A percentile compares a stretch with the other conserved stretches of the same genome.
Conservation (phyloP, 1,140 invertebrate species). For the Dendroctonus valens region DNA sequence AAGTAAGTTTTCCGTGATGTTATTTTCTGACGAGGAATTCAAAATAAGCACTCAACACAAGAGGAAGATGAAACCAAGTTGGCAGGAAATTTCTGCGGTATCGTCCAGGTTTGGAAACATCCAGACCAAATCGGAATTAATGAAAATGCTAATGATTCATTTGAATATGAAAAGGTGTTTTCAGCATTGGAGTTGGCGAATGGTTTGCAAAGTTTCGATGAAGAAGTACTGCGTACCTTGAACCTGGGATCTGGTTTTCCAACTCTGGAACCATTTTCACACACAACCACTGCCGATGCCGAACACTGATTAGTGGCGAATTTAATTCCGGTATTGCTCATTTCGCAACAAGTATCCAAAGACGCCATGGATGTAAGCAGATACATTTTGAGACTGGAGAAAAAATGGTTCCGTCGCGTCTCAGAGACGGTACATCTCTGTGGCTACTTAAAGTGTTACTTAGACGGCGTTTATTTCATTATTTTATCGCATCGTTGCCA, state of each 20-base stretch:
- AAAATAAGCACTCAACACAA: too few relatives aligned
- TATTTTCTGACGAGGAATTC: too few relatives aligned
- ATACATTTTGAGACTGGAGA: constrained; percentile 29
- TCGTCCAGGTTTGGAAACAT: too few relatives aligned
- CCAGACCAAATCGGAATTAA: too few relatives aligned
- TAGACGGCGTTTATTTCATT: constrained; percentile 13
- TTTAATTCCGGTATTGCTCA: constrained; percentile 18
- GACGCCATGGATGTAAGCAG: constrained; percentile 26
- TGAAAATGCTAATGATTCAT: too few relatives aligned
- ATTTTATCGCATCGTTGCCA: constrained; percentile 20
- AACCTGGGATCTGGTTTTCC: background rate
- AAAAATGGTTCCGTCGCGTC: constrained; percentile 29
- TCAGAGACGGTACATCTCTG: constrained; percentile 14
- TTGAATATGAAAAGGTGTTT: too few relatives aligned
- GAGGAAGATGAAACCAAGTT: too few relatives aligned
- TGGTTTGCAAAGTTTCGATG: too few relatives aligned
- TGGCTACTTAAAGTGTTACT: constrained; percentile 13
- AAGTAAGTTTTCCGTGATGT: too few relatives aligned
- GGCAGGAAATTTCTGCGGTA: too few relatives aligned
- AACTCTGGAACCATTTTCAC: constrained; percentile 5
- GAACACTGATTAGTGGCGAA: constrained; percentile 24
- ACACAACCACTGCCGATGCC: constrained; percentile 14
- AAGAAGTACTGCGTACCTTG: too few relatives aligned
- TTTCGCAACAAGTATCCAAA: constrained; percentile 24
- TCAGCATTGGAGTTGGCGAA: too few relatives aligned